phyloP scores from a whole-genome alignment of 2,888 invertebrate species.

The Coecobrya sp. region DNA sequence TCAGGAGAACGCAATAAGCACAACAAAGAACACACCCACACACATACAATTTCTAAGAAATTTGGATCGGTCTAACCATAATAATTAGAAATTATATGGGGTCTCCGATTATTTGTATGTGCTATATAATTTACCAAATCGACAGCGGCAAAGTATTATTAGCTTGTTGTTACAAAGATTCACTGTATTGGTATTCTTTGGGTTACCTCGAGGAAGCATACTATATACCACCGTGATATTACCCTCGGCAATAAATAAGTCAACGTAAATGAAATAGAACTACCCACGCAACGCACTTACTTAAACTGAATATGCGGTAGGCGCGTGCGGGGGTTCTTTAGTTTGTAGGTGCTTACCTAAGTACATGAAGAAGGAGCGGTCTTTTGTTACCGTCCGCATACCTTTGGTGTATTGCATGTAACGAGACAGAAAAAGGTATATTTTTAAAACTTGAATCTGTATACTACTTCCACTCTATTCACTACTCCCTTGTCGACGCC shows the following conservation, averaged over 20 bases:
- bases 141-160: not conserved
- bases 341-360: not conserved
- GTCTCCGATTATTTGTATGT: not conserved
- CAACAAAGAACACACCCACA: not conserved
- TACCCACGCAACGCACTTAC: conserved; percentile 19
- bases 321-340: conserved; percentile 21
- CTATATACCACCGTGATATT: conserved; percentile 6
- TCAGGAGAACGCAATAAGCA: not conserved
- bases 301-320: not conserved
- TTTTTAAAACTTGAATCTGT: not conserved
- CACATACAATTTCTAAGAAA: not conserved
- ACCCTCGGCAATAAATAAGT: conserved; percentile 55
- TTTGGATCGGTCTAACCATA: not conserved
- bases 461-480: not conserved
- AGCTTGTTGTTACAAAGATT: not conserved
- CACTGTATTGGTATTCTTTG: not conserved
- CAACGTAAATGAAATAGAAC: conserved; percentile 50
- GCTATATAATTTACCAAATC: not conserved
- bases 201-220: conserved; percentile 20
- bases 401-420: not conserved
- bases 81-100: not conserved
- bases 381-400: not conserved
- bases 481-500: not conserved
- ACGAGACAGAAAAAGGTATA: not conserved
- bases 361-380: not conserved